Base-by-base conservation (phyloP, 2,113 vertebrate genomes). In the Malurus cyaneus region DNA sequence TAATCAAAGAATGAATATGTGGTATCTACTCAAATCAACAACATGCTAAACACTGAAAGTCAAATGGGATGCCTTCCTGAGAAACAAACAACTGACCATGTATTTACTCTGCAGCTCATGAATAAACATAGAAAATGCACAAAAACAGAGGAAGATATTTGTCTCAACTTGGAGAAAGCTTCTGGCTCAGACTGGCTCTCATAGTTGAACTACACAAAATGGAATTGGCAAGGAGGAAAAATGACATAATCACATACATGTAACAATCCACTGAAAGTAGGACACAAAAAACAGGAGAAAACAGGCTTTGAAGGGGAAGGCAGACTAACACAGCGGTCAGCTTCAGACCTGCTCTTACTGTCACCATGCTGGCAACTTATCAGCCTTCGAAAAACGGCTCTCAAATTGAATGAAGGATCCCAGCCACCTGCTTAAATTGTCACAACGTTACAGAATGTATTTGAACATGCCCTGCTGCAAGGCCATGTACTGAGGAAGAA, bases 211-310 rank as follows among this genome's bases (percentile, higher is more conserved):
- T 93, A 80, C 67, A 92, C 88, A 95, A 96, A 97, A 96, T 88
- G 86, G 93, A 97, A 97, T 77, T 95, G 94, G 96, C 96, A 96
- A 92, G 93, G 91, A 89, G 84, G 60, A 91, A 89, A 95, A 95
- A 93, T 94, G 93, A 96, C 95, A 96, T 96, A 97, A 96, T 94
- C 96, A 90, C 91, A 96, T 91, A 93, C 61, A 94, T 92, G 92
- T 96, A 97, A 91, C 94, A 95, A 96, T 88, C 92, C 94, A 94
- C 44, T 90, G 89, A 96, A 96, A 90, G 91, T 96, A 97, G 96
- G 94, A 77, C 92, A 97, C 61, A 94, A 83, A 92, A 93, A 95
- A 91, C 34, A 93, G 89, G 92, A 88, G 89, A 96, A 97, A 96
- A 80, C 60, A 93, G 78, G 78, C 93, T 91, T 92, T 95, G 92